These are phyloP conservation scores for Engraulis encrasicolus DNA, from an alignment of 2,113 vertebrate genomes.

Conservation along the genomic window DNA sequence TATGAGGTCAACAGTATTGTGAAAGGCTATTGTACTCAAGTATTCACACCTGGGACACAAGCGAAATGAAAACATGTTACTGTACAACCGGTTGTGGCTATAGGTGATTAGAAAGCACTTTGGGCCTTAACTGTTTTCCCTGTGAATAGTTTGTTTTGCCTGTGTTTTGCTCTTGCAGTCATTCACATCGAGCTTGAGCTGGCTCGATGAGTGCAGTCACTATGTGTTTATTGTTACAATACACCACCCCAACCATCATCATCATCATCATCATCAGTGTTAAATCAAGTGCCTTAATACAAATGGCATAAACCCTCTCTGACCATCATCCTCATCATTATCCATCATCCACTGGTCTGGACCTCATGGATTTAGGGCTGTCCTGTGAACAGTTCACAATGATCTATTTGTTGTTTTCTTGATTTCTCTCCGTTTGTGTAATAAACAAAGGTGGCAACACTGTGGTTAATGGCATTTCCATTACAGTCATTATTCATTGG, in stretches of 20 bases:
- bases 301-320: slow-evolving; percentile 57
- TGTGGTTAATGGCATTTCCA: background rate
- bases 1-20: background rate
- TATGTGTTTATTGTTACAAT: background rate
- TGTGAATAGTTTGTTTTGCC: background rate
- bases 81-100: background rate
- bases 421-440: background rate
- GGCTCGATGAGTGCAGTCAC: background rate
- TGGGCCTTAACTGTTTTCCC: background rate
- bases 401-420: background rate
- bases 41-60: background rate
- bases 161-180: background rate
- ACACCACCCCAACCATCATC: background rate
- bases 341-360: background rate
- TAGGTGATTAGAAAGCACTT: background rate
- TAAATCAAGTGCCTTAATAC: slow-evolving; percentile 14
- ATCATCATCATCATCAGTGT: background rate
- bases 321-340: no score
- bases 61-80: background rate
- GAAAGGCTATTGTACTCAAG: background rate
- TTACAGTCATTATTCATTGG: background rate
- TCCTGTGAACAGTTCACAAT: background rate
- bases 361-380: background rate
- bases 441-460: background rate
- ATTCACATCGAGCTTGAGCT: background rate